phyloP scores from a whole-genome alignment of 2,888 invertebrate species.

The Chrysolina haemoptera region DNA sequence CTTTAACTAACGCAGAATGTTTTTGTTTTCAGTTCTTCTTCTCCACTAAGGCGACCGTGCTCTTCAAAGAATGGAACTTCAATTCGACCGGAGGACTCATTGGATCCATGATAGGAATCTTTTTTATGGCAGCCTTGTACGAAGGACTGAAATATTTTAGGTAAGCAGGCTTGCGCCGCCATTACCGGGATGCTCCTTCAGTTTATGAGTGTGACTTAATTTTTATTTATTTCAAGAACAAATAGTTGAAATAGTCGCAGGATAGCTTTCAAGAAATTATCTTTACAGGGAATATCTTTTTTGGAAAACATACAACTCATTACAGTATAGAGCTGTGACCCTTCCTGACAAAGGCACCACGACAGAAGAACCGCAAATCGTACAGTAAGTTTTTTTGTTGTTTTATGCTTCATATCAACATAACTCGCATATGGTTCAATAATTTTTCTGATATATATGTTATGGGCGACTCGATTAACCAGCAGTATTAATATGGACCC shows the following conservation, averaged over 20 bases:
- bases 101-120: constrained; percentile 92
- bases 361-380: constrained; percentile 80
- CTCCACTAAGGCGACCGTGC: constrained; percentile 82
- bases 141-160: constrained; percentile 95
- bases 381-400: constrained; percentile 78
- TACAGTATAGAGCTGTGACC: constrained; percentile 89
- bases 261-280: constrained; percentile 39
- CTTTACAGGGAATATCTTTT: constrained; percentile 82
- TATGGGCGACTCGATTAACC: too few relatives aligned
- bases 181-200: neutral
- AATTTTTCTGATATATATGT: too few relatives aligned
- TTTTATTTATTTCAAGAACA: constrained; percentile 36
- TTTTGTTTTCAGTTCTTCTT: constrained; percentile 81
- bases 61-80: constrained; percentile 88
- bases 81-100: constrained; percentile 83
- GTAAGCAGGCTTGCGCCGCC: constrained; percentile 62
- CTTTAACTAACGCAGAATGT: neutral
- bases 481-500: too few relatives aligned
- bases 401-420: neutral
- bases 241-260: constrained; percentile 31
- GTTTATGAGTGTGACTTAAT: constrained; percentile 16
- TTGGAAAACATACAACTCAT: constrained; percentile 88
- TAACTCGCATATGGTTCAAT: neutral
- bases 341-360: constrained; percentile 80
- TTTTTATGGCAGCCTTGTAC: constrained; percentile 92